phyloP scores from a whole-genome alignment of 1,140 invertebrate species.

The Olivierus martensii region DNA sequence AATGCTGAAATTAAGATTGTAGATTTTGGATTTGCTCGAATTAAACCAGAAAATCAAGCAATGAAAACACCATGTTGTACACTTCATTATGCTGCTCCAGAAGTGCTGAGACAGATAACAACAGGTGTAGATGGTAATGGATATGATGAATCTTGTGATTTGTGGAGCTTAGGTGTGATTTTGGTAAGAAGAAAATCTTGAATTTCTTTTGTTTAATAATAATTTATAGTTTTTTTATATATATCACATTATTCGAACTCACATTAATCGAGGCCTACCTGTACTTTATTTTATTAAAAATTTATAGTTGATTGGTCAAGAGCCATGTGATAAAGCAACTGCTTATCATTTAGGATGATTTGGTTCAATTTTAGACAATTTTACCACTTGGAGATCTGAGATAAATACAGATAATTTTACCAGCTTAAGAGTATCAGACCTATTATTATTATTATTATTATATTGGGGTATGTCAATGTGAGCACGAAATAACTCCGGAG shows the following conservation, averaged over 20 bases:
- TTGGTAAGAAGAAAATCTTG: no score
- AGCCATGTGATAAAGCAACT: no score
- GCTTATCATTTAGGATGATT: no score
- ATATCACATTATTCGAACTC: no score
- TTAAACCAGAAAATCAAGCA: constrained; percentile 39
- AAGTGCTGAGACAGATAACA: constrained; percentile 52
- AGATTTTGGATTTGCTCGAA: constrained; percentile 78
- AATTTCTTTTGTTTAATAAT: constrained; percentile 10
- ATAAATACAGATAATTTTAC: no score
- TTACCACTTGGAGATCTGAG: no score
- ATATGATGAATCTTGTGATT: constrained; percentile 78
- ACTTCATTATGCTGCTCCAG: constrained; percentile 78
- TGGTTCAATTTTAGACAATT: no score
- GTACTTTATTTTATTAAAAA: background rate
- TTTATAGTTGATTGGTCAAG: background rate
- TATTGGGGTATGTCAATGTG: no score
- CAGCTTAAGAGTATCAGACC: no score
- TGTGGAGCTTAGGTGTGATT: constrained; percentile 85
- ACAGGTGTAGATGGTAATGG: constrained; percentile 25
- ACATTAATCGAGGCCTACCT: no score
- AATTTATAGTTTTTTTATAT: background rate
- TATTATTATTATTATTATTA: no score
- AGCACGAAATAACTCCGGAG: no score
- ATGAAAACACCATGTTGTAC: constrained; percentile 76
- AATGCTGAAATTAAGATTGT: constrained; percentile 55